Evolutionary conservation across 2,888 invertebrate genomes (phyloP).

Genomic region (Ochropleura leucogaster): DNA sequence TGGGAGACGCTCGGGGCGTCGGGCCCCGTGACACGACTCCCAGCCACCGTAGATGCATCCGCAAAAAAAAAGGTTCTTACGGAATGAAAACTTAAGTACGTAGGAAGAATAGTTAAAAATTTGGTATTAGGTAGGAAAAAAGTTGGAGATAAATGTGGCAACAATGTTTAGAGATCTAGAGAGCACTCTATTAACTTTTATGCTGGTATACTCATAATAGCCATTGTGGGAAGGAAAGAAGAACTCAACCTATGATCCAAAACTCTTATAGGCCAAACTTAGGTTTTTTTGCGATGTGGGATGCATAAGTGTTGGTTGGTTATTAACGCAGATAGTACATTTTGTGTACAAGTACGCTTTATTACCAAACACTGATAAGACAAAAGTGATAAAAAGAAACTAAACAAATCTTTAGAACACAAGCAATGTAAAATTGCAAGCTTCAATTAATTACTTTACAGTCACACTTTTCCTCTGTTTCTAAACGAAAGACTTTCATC

Average conservation of each 20-base stretch:
- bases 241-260: neutral
- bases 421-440: neutral
- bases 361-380: neutral
- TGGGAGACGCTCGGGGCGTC: too few species aligned
- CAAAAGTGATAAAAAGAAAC: neutral
- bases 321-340: neutral
- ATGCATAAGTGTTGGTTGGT: neutral
- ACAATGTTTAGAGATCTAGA: neutral
- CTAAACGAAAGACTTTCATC: slow-evolving; percentile 25
- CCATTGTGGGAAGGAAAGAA: neutral
- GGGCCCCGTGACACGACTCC: too few species aligned
- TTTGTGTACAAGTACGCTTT: neutral
- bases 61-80: too few species aligned
- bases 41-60: too few species aligned
- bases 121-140: too few species aligned
- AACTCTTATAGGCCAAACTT: neutral
- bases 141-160: neutral
- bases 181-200: neutral
- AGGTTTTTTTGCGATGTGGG: neutral
- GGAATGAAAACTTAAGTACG: too few species aligned
- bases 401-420: neutral
- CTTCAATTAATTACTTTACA: neutral
- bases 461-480: neutral
- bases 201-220: too few species aligned
- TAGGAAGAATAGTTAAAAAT: too few species aligned